Conservation (phyloP, 2,888 invertebrate genomes). For the Chromoteleia sp. region DNA sequence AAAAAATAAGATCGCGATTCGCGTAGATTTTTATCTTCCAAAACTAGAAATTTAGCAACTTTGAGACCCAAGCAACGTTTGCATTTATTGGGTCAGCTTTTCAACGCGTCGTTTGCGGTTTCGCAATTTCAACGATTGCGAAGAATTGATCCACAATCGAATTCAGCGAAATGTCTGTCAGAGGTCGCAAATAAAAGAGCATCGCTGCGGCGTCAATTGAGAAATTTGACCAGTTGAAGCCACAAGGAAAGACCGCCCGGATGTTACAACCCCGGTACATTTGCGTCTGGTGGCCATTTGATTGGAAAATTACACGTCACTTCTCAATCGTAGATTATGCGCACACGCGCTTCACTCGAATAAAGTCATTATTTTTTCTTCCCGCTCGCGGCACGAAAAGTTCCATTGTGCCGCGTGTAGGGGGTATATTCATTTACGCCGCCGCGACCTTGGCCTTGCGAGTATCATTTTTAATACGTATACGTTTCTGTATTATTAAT, state of each 20-base stretch:
- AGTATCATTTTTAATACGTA: conserved; percentile 26
- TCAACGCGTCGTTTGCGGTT: too few relatives aligned
- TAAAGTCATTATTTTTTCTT: conserved; percentile 34
- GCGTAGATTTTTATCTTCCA: too few relatives aligned
- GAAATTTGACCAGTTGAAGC: conserved; percentile 22
- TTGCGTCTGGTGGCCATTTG: conserved; percentile 26
- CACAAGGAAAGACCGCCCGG: conserved; percentile 31
- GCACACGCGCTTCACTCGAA: conserved; percentile 20
- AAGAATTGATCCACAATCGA: neutral
- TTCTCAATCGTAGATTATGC: conserved; percentile 21
- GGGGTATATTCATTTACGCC: conserved; percentile 44
- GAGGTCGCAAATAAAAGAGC: conserved; percentile 24
- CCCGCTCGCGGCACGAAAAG: conserved; percentile 23
- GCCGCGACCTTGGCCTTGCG: conserved; percentile 43
- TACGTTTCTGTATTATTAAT: conserved; percentile 43
- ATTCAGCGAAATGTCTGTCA: conserved; percentile 10
- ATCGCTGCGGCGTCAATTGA: conserved; percentile 13
- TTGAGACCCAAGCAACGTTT: too few relatives aligned
- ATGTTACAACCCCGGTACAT: conserved; percentile 19
- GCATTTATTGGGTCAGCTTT: too few relatives aligned
- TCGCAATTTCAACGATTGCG: neutral
- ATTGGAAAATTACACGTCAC: conserved; percentile 45
- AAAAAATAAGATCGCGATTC: too few relatives aligned
- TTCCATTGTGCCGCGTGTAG: conserved; percentile 26
- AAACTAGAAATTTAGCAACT: too few relatives aligned